These are phyloP conservation scores for Andrena hattorfiana DNA, from an alignment of 2,888 invertebrate species.

Conservation along the genomic window DNA sequence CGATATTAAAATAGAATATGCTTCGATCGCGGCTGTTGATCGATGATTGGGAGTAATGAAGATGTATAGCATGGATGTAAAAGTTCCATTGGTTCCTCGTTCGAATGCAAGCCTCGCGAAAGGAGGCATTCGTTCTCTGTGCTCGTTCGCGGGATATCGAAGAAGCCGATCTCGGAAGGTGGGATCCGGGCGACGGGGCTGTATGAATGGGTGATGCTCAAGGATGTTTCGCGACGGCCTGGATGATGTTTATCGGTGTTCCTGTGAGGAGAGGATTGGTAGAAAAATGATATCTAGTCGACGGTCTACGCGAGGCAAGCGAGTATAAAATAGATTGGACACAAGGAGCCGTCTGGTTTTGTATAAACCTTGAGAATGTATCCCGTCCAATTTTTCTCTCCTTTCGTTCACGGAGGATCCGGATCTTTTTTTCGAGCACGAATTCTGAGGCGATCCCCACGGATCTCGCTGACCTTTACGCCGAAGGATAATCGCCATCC, in stretches of 20 bases:
- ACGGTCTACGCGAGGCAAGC: slow-evolving; percentile 39
- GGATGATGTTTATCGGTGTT: slow-evolving; percentile 28
- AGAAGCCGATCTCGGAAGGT: background rate
- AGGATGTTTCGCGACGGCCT: slow-evolving; percentile 22
- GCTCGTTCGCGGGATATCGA: background rate
- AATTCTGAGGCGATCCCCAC: slow-evolving; percentile 33
- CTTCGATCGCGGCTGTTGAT: background rate
- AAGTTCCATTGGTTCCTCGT: slow-evolving; percentile 3
- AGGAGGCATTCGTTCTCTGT: background rate
- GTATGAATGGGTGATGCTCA: background rate
- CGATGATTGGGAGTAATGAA: background rate
- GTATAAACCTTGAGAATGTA: slow-evolving; percentile 26
- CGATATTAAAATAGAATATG: background rate
- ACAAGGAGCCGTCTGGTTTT: slow-evolving; percentile 40
- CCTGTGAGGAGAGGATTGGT: slow-evolving; percentile 36
- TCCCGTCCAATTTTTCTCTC: slow-evolving; percentile 21
- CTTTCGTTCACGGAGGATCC: background rate
- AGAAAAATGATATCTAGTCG: slow-evolving; percentile 46
- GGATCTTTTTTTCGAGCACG: slow-evolving; percentile 14
- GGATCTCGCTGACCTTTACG: slow-evolving; percentile 40
- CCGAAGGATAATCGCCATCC: slow-evolving; percentile 11
- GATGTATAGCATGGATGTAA: slow-evolving; percentile 14
- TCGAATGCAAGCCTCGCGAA: background rate
- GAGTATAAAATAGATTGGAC: slow-evolving; percentile 47
- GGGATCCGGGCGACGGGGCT: background rate